A percentile compares a stretch with the other conserved stretches of the same genome.
These are phyloP conservation scores for Glaucidium brasilianum DNA, from an alignment of 2,113 vertebrate species.

Conservation along the genomic window DNA sequence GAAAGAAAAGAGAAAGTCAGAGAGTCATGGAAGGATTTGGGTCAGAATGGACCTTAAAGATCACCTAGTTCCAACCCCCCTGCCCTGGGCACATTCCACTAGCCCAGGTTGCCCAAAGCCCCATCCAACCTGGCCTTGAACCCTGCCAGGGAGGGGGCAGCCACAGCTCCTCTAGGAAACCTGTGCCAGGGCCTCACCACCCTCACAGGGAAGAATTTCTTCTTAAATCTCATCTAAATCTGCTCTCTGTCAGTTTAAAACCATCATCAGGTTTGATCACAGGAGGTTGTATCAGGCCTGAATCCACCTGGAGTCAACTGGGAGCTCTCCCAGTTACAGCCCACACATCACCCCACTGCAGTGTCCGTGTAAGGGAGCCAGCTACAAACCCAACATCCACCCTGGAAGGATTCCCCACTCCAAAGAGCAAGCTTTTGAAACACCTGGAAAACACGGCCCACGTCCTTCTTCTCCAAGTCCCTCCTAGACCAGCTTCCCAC, in stretches of 20 bases:
- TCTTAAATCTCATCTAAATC: rapidly evolving
- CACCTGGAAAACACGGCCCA: rapidly evolving
- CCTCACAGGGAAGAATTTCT: neutral
- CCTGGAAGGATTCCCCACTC: too few species aligned
- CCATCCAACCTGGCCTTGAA: neutral
- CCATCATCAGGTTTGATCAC: neutral
- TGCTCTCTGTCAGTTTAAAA: neutral
- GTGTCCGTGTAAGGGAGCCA: rapidly evolving
- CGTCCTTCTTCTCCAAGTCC: rapidly evolving
- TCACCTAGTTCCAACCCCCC: rapidly evolving
- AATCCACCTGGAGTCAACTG: neutral
- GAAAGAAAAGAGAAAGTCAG: neutral
- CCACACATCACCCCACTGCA: neutral
- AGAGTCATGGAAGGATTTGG: neutral
- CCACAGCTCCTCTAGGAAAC: neutral
- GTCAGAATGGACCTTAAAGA: neutral
- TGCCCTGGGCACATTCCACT: neutral
- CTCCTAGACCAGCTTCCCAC: neutral
- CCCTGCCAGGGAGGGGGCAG: neutral
- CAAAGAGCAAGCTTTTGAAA: neutral
- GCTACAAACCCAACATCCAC: neutral
- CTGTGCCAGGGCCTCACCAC: neutral
- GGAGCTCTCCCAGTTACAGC: neutral
- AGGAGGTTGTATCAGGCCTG: neutral
- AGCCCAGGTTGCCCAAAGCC: neutral